Evolutionary conservation across 1,140 invertebrate genomes (phyloP).

Genomic region (Pararge aegeria): DNA sequence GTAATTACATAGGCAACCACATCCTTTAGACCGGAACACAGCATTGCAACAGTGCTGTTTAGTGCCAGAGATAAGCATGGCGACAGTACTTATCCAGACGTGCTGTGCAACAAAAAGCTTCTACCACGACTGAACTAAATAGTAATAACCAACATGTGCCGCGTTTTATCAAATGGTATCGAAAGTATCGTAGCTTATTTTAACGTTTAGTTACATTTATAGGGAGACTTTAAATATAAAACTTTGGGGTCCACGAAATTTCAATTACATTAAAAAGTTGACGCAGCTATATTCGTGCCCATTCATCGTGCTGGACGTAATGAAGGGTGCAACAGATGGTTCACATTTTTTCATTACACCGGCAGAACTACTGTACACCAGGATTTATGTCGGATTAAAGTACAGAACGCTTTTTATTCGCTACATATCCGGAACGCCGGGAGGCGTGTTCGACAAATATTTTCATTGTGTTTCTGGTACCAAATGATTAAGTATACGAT

Average conservation of each 20-base stretch:
- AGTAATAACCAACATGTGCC: slow-evolving; percentile 8
- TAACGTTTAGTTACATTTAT: slow-evolving; percentile 31
- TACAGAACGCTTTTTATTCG: slow-evolving; percentile 65
- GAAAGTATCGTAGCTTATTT: slow-evolving; percentile 26
- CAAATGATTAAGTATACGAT: slow-evolving; percentile 22
- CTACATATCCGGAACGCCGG: slow-evolving; percentile 62
- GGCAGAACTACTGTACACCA: slow-evolving; percentile 62
- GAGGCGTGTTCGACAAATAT: slow-evolving; percentile 58
- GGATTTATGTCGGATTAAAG: slow-evolving; percentile 75
- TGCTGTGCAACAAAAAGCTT: no score
- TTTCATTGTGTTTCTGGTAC: slow-evolving; percentile 54
- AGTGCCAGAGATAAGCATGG: no score
- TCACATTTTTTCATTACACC: slow-evolving; percentile 73
- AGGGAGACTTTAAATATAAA: slow-evolving; percentile 61
- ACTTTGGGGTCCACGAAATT: slow-evolving; percentile 62
- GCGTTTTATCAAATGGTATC: slow-evolving; percentile 11
- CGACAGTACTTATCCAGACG: no score
- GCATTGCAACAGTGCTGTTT: no score
- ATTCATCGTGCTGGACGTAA: slow-evolving; percentile 57
- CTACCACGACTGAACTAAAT: no score
- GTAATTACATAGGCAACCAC: no score
- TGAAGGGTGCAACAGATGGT: slow-evolving; percentile 78
- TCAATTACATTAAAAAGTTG: slow-evolving; percentile 78
- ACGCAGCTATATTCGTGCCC: slow-evolving; percentile 54
- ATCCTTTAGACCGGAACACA: no score